Evolutionary conservation across 2,888 invertebrate genomes (phyloP), one percentile per base, ranked within the genome.

Genomic region (Cheilosia vernalis): DNA sequence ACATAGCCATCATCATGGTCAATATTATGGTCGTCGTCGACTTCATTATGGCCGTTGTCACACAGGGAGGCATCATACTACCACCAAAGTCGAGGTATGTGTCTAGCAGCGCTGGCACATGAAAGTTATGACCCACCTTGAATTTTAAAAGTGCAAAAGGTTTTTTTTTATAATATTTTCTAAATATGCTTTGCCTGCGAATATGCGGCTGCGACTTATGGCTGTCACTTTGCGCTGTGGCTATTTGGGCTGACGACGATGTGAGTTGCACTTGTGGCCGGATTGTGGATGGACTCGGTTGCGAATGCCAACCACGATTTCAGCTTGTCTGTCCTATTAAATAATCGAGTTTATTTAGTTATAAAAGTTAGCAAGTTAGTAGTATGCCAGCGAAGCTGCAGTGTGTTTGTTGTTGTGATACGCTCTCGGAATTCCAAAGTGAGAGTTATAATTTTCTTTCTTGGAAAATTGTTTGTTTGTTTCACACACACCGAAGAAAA

Each of bases 361-460:
- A 86, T 86, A 81, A 86, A 82, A 86, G 86, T 86, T 86, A 81
- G 86, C 86, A 86, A 86, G 86, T 86, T 86, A 86, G 85, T 85
- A 85, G 81, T 86, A 81, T 86, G 81, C 77, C 63, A 82, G 77
- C 61, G 73, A 86, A 82, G 67, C 73, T 77, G 73, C 86, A 73
- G 66, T 33, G 33, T 66, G 61, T 61, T 61, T 72, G 66, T 69
- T 58, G 64, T 51, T 47, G 47, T 66, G 42, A n/a, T 67, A 85
- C 72, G 81, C 67, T 9, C 6, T 4, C 47, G 58, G 86, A 81
- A 86, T 86, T 13, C 53, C 27, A 55, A 82, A 82, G 64, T 78
- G 40, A 40, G 77, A 86, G 82, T 86, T 82, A 72, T 78, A 73
- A 69, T 77, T 82, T 86, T 78, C 40, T 73, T 86, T 81, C 86